A percentile compares a stretch with the other conserved stretches of the same genome.
These are phyloP conservation scores for Cotesia vestalis DNA, from an alignment of 1,140 invertebrate genomes.

Conservation along the genomic window DNA sequence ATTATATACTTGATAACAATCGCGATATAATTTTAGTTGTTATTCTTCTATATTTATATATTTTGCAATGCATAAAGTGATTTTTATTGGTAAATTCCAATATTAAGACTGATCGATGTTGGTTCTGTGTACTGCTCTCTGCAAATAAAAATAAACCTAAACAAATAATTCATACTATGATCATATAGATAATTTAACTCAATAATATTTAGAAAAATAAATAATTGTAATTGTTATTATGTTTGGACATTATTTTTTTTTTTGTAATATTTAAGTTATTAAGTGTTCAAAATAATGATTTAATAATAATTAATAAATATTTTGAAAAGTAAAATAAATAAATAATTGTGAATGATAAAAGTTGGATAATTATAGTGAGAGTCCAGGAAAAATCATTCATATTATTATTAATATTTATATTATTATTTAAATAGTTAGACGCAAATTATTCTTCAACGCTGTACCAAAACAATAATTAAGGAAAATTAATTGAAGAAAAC, in stretches of 20 bases:
- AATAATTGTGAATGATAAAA: constrained; percentile 2
- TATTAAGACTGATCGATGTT: constrained; percentile 63
- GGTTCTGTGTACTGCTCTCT: constrained; percentile 55
- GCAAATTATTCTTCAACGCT: constrained; percentile 29
- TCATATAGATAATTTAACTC: constrained; percentile 13
- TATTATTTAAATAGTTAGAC: constrained; percentile 24
- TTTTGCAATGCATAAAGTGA: constrained; percentile 58
- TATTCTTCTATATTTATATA: constrained; percentile 63
- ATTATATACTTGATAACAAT: neutral
- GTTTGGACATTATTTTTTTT: neutral
- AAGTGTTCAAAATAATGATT: neutral
- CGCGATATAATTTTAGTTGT: constrained; percentile 50
- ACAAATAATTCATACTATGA: constrained; percentile 23
- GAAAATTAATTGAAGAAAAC: neutral
- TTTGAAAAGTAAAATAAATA: neutral
- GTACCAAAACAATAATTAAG: constrained; percentile 32
- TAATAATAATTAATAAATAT: neutral
- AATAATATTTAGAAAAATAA: too few relatives aligned
- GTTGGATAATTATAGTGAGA: constrained; percentile 7
- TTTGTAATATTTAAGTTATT: neutral
- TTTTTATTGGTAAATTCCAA: constrained; percentile 57
- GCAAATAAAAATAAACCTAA: constrained; percentile 21
- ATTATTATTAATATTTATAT: constrained; percentile 3
- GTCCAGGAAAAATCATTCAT: constrained; percentile 21
- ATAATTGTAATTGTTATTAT: constrained; percentile 3